Evolutionary conservation across 2,797 vertebrate genomes (phyloP), one percentile per base, ranked within the genome.

Genomic region (Melanotaenia pygmaea): DNA sequence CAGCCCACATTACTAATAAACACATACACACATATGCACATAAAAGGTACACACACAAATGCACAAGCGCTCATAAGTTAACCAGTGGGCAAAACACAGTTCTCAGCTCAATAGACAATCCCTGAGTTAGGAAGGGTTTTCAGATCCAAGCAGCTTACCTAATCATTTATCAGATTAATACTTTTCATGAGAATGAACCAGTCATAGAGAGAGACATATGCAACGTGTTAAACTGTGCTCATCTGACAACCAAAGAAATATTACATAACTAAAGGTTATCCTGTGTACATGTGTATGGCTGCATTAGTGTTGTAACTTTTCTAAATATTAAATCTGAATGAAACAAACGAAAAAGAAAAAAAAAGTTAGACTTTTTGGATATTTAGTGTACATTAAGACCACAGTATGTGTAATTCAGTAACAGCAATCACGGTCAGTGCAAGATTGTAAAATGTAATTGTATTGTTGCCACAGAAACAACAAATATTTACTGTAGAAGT

Each of bases 151-250:
- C 91, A 74, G 88, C 89, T 93, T 92, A 93, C 78, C 86, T 86
- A 86, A 88, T 93, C 86, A 93, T 90, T 92, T 93, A 92, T 92
- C 89, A 94, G 91, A 94, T 93, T 94, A 92, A 88, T 92, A 86
- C 84, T 90, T 91, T 92, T 91, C 70, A 91, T 81, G 89, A 91
- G 90, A 92, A 89, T 89, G 84, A 93, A 92, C 71, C 87, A 87
- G 81, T 92, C 87, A 93, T 82, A 91, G 84, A 84, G 72, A 86
- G 79, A 82, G 74, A 83, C 86, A 89, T 91, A 89, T 85, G 88
- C 81, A 88, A 91, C 57, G 80, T 89, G 91, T 91, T 88, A 82
- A 89, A 88, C 81, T 86, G 87, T 65, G 71, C 81, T 78, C 67
- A 68, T 86, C 74, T 72, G 74, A 85, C 87, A 86, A 84, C 83